phyloP scores from a whole-genome alignment of 1,140 invertebrate species.

The Mesaphorura yosii region DNA sequence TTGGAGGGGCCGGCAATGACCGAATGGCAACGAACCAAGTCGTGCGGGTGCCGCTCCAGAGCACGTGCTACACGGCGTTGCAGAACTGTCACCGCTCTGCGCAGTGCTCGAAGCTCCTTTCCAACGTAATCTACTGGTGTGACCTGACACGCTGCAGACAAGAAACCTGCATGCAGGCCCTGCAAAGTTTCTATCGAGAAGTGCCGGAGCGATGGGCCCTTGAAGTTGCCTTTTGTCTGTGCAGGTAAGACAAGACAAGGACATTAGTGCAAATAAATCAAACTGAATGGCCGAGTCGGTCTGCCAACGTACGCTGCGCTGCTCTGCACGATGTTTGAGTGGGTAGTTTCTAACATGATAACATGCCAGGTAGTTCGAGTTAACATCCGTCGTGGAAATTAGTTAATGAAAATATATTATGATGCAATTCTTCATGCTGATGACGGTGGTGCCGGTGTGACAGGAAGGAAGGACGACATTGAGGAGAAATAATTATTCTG shows the following conservation, averaged over 20 bases:
- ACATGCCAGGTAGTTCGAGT: too few species aligned
- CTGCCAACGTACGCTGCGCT: too few species aligned
- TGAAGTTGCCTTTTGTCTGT: conserved; percentile 80
- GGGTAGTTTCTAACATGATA: too few species aligned
- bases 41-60: conserved; percentile 42
- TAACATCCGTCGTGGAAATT: too few species aligned
- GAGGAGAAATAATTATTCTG: too few species aligned
- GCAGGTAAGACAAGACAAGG: conserved; percentile 71
- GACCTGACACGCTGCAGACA: conserved; percentile 60
- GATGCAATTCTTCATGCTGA: too few species aligned
- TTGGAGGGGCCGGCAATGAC: background rate
- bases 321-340: too few species aligned
- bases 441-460: too few species aligned
- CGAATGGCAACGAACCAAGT: conserved; percentile 7
- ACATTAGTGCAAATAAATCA: too few species aligned
- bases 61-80: conserved; percentile 62
- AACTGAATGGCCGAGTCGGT: too few species aligned
- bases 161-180: conserved; percentile 73
- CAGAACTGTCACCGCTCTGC: conserved; percentile 51
- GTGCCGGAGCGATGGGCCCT: conserved; percentile 63
- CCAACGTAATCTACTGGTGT: conserved; percentile 67
- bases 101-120: conserved; percentile 42
- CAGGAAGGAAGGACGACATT: too few species aligned
- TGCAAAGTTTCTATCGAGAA: conserved; percentile 70
- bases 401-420: too few species aligned